phyloP scores from a whole-genome alignment of 2,888 invertebrate genomes.

The Machimus rusticus region DNA sequence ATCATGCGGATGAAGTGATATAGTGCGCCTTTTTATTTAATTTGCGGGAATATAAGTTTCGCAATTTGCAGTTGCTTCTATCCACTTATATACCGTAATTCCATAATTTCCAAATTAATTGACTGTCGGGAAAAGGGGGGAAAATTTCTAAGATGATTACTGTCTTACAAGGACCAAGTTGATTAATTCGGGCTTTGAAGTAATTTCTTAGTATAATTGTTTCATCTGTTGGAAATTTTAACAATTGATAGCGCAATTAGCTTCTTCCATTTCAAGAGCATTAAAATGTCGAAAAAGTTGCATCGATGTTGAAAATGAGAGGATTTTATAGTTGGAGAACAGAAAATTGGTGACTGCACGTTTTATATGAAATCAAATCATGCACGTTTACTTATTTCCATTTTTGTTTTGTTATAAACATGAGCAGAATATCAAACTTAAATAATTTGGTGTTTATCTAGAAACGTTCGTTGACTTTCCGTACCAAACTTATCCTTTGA shows the following conservation, averaged over 20 bases:
- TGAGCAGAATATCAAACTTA: background rate
- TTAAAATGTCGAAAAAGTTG: background rate
- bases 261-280: background rate
- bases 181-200: background rate
- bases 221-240: background rate
- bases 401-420: background rate
- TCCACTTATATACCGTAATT: background rate
- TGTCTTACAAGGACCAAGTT: background rate
- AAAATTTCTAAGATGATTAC: background rate
- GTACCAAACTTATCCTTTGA: background rate
- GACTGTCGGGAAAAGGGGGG: background rate
- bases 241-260: background rate
- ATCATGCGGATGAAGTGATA: background rate
- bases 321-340: background rate
- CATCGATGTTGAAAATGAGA: background rate
- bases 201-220: background rate
- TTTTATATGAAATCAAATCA: background rate
- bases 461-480: background rate
- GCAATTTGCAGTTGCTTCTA: background rate
- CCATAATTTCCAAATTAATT: background rate
- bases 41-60: background rate
- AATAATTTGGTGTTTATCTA: background rate
- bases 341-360: background rate
- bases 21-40: slow-evolving; percentile 3
- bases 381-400: background rate